These are phyloP conservation scores for Agrotis ipsilon DNA, from an alignment of 2,888 invertebrate genomes.

Conservation along the genomic window DNA sequence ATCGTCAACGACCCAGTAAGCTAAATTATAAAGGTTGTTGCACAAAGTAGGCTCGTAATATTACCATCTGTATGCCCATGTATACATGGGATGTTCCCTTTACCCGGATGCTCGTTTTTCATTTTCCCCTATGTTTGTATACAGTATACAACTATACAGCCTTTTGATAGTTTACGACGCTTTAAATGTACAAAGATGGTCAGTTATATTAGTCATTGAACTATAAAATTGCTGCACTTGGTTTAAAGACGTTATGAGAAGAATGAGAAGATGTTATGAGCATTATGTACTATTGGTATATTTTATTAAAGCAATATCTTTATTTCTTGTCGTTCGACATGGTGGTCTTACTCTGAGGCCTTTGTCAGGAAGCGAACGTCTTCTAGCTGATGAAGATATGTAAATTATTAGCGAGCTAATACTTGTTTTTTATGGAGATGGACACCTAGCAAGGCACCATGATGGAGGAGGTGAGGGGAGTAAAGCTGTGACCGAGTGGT, in stretches of 20 bases:
- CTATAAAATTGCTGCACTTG: constrained; percentile 34
- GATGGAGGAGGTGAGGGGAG: too few relatives aligned
- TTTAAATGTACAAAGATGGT: constrained; percentile 35
- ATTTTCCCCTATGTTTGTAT: constrained; percentile 18
- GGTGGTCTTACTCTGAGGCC: too few relatives aligned
- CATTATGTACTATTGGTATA: not conserved
- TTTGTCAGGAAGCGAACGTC: too few relatives aligned
- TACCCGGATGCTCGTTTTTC: constrained; percentile 42
- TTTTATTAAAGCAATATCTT: constrained; percentile 17
- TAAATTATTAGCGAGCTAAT: too few relatives aligned
- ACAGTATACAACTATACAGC: constrained; percentile 2
- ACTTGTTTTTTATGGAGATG: too few relatives aligned
- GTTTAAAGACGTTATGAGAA: constrained; percentile 26
- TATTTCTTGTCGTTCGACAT: not conserved
- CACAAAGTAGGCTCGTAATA: constrained; percentile 34
- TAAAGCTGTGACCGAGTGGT: too few relatives aligned
- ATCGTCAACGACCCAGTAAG: constrained; percentile 14
- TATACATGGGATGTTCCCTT: constrained; percentile 44
- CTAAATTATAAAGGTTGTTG: constrained; percentile 30
- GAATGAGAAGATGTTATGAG: too few relatives aligned
- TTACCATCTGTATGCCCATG: constrained; percentile 39
- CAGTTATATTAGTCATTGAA: constrained; percentile 27
- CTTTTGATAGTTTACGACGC: constrained; percentile 44
- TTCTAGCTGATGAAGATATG: too few relatives aligned
- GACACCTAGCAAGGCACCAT: too few relatives aligned